Evolutionary conservation across 2,797 vertebrate genomes (phyloP).

Genomic region (Syngnathus rostellatus): DNA sequence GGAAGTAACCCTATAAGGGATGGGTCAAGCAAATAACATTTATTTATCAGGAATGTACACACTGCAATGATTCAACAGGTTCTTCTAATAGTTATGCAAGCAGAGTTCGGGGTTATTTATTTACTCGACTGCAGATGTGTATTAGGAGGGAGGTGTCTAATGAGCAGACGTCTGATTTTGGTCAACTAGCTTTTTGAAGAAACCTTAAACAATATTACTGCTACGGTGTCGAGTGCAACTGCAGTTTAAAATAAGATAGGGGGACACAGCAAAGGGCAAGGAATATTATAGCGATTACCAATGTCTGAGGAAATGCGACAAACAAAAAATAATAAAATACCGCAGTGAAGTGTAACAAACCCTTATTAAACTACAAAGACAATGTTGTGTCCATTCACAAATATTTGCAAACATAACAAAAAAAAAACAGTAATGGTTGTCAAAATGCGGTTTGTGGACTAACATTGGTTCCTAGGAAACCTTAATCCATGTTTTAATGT

Average conservation of each 20-base stretch:
- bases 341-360: not conserved
- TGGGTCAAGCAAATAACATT: not conserved
- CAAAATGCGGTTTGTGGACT: not conserved
- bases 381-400: not conserved
- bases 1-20: conserved; percentile 83
- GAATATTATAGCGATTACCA: not conserved
- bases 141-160: not conserved
- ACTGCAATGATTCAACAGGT: not conserved
- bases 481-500: not conserved
- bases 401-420: not conserved
- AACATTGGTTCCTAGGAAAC: not conserved
- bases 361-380: not conserved
- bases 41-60: not conserved
- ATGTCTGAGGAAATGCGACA: not conserved
- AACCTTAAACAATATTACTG: not conserved
- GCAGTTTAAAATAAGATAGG: not conserved
- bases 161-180: not conserved
- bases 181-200: not conserved
- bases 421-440: not conserved
- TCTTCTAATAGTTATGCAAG: not conserved
- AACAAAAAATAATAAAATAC: not conserved
- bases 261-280: not conserved
- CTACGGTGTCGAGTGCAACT: not conserved
- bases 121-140: not conserved
- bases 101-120: not conserved